Percentiles rank a stretch among this genome's conserved stretches.
phyloP scores from a whole-genome alignment of 2,113 vertebrate genomes.

The Sinocyclocheilus maitianheensis region DNA sequence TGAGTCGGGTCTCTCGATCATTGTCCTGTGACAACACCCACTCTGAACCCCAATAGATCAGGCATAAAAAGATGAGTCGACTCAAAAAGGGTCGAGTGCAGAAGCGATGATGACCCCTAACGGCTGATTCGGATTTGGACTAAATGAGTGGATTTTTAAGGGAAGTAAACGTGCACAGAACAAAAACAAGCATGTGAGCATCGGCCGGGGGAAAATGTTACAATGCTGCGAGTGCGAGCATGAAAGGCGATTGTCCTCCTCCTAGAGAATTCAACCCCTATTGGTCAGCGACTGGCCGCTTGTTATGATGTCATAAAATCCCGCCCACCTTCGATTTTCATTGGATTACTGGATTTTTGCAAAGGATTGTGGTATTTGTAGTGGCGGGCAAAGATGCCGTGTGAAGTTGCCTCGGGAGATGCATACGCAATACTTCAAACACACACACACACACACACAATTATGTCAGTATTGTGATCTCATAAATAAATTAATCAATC shows the following conservation, averaged over 20 bases:
- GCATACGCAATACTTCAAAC: not conserved
- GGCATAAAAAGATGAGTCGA: conserved; percentile 58
- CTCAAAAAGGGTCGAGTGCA: not conserved
- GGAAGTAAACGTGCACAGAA: conserved; percentile 58
- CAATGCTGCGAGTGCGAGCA: conserved; percentile 36
- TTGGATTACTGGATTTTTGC: not conserved
- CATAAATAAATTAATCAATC: not conserved
- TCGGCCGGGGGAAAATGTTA: conserved; percentile 38
- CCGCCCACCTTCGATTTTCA: conserved; percentile 1
- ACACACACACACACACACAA: no score
- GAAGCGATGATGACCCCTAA: not conserved
- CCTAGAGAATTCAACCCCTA: conserved; percentile 39
- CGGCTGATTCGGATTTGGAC: not conserved
- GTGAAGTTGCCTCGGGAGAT: not conserved
- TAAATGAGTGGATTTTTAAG: conserved; percentile 56
- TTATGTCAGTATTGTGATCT: not conserved
- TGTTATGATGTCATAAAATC: conserved; percentile 32
- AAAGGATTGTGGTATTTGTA: conserved; percentile 32
- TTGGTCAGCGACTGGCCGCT: conserved; percentile 50
- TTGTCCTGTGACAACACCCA: conserved; percentile 70
- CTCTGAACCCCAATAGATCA: conserved; percentile 58
- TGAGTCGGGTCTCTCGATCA: conserved; percentile 80
- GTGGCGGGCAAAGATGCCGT: not conserved
- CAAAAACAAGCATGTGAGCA: conserved; percentile 33
- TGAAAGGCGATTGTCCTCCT: conserved; percentile 54